phyloP scores from a whole-genome alignment of 2,113 vertebrate species.

The Silurus asotus region DNA sequence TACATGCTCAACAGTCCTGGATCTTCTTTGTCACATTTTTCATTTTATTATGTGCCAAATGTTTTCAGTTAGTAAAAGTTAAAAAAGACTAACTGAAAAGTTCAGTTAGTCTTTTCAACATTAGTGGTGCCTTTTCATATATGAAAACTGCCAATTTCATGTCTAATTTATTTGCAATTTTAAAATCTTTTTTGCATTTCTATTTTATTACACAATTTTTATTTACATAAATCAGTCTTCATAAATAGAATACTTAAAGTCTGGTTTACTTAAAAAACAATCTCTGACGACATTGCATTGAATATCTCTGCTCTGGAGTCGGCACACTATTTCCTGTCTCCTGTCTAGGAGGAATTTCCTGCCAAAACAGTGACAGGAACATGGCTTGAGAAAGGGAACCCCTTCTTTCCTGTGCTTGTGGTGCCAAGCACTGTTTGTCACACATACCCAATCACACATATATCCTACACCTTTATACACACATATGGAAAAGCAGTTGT shows the following conservation, averaged over 20 bases:
- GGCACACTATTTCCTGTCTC: slow-evolving; percentile 36
- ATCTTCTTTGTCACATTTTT: no score
- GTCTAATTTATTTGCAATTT: no score
- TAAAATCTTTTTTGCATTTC: no score
- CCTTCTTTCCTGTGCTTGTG: slow-evolving; percentile 30
- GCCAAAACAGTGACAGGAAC: slow-evolving; percentile 50
- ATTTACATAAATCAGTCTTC: not conserved
- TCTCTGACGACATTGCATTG: not conserved
- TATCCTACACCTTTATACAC: not conserved
- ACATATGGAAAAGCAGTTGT: slow-evolving; percentile 1
- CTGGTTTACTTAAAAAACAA: not conserved
- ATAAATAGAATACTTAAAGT: not conserved
- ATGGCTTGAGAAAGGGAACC: slow-evolving; percentile 39
- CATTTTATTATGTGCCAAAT: no score
- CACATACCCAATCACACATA: slow-evolving; percentile 15
- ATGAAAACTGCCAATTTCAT: no score
- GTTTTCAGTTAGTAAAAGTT: no score
- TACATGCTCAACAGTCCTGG: no score
- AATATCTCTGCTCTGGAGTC: not conserved
- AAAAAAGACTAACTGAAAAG: no score
- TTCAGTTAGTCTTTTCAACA: no score
- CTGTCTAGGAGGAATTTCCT: slow-evolving; percentile 44
- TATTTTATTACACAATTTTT: not conserved
- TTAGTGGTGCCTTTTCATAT: no score
- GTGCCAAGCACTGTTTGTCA: not conserved